A percentile compares a stretch with the other conserved stretches of the same genome.
phyloP scores from a whole-genome alignment of 2,113 vertebrate genomes.

The Eonycteris spelaea region DNA sequence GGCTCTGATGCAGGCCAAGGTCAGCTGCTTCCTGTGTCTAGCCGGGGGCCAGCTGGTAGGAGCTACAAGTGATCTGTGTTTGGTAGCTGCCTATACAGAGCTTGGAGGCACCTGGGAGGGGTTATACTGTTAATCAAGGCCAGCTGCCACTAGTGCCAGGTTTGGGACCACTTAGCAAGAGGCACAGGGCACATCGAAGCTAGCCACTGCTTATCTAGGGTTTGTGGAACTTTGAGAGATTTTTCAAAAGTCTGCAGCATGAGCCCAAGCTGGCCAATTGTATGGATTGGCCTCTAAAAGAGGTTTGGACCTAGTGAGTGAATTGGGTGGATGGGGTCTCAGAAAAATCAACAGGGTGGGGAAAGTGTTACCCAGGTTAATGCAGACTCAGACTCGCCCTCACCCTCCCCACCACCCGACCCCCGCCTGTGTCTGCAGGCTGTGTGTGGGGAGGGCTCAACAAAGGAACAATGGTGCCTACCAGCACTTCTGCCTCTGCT shows the following conservation, averaged over 20 bases:
- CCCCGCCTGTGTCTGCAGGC: too few species aligned
- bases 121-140: too few species aligned
- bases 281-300: not conserved
- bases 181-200: not conserved
- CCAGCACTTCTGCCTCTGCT: too few species aligned
- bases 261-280: not conserved
- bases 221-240: not conserved
- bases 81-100: not conserved
- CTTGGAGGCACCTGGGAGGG: not conserved
- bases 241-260: not conserved
- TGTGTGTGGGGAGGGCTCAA: too few species aligned
- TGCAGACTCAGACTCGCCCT: too few species aligned
- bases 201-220: not conserved
- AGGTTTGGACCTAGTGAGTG: not conserved
- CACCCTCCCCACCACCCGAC: too few species aligned
- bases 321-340: not conserved
- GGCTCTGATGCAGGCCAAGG: not conserved
- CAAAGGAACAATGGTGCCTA: too few species aligned
- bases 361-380: too few species aligned
- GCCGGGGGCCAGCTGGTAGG: too few species aligned
- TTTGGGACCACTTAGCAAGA: not conserved
- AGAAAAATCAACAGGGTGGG: too few species aligned
- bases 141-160: too few species aligned
- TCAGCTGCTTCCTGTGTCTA: not conserved
- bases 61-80: not conserved